Evolutionary conservation across 2,797 vertebrate genomes (phyloP), one percentile per base, ranked within the genome.

Genomic region (Falco novaeseelandiae): DNA sequence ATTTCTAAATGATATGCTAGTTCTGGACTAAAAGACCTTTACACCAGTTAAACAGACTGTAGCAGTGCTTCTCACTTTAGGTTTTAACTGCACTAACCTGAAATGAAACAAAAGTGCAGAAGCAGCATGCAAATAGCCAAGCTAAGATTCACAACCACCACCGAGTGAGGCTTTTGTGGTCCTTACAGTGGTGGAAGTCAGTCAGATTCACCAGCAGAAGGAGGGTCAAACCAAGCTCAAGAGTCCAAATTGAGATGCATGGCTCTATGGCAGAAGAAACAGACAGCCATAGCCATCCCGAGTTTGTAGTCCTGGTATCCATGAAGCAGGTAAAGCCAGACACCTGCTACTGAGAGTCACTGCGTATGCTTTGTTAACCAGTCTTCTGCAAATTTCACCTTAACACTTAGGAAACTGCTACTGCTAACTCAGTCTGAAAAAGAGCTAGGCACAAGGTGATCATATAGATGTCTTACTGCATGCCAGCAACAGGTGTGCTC

Each of bases 401-500:
- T n/a, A 63, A 83, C n/a, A 61, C 44, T 90, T 29, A 36, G 8
- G 38, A 77, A 49, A 67, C 13, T 40, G 21, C 34, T 81, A 72
- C 12, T 48, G 34, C 67, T 80, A 71, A 62, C 52, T 83, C 34
- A 73, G 48, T 22, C 66, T 51, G 66, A 54, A 79, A 74, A 66
- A 61, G 26, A 78, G 46, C 29, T 70, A 90, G 66, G 52, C 22
- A 77, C 42, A 57, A 90, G 36, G 82, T 44, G 65, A 79, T 34
- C 76, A 72, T 0, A 1, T 2, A 76, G 48, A 91, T 55, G 66
- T 69, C 76, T 96, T 83, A 52, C 92, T 40, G 22, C 36, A 74
- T 0, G 1, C 40, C 62, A 83, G 29, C 57, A 71, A 49, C 0
- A 29, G n/a, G 77, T 76, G n/a, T 3, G 7, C 48, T 81, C 36